Evolutionary conservation across 1,140 invertebrate species (phyloP), one percentile per base, ranked within the genome.

Genomic region (Ceratosolen fusciceps): DNA sequence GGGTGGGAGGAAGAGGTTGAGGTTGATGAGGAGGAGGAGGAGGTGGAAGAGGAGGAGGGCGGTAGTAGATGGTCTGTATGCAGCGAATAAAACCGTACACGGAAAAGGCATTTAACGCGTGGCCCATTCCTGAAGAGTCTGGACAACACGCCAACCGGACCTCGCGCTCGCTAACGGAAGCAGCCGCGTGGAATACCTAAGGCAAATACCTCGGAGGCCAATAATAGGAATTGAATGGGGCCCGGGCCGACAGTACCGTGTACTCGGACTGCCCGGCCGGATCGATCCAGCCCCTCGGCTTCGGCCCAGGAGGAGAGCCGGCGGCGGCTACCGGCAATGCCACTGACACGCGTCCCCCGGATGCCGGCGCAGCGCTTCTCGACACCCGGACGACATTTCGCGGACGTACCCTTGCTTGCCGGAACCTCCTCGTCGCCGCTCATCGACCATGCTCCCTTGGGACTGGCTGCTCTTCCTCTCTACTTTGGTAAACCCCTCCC

Each of bases 211-310:
- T 34, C 29, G 26, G 31, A 67, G 1, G 34, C 65, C 8, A 52
- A 21, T n/a, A n/a, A n/a, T 3, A 65, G 4, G n/a, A 19, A 43
- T 39, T 39, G 37, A 39, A 43, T 24, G 14, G n/a, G 65, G 3
- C 37, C 19, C n/a, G 21, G 5, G 21, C 3, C 21, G n/a, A n/a
- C n/a, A n/a, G n/a, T n/a, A 37, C 5, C 31, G 34, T 4, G n/a
- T 0, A 60, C 58, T 16, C 26, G 16, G 9, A 34, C 52, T 31
- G 1, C 10, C 62, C 31, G 16, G 47, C 12, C 10, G 52, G 71
- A 73, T 73, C 71, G 52, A 73, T 73, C 12, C 71, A 73, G 71
- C 71, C 52, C 29, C 39, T 16, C 60, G 24, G 24, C 54, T n/a
- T 58, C 24, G 7, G 24, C 26, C 12, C 34, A 37, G 34, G 19